Percentiles rank a stretch among this genome's conserved stretches.
phyloP scores from a whole-genome alignment of 92 coral and sea anemone species.

The Scolanthus callimorphus region DNA sequence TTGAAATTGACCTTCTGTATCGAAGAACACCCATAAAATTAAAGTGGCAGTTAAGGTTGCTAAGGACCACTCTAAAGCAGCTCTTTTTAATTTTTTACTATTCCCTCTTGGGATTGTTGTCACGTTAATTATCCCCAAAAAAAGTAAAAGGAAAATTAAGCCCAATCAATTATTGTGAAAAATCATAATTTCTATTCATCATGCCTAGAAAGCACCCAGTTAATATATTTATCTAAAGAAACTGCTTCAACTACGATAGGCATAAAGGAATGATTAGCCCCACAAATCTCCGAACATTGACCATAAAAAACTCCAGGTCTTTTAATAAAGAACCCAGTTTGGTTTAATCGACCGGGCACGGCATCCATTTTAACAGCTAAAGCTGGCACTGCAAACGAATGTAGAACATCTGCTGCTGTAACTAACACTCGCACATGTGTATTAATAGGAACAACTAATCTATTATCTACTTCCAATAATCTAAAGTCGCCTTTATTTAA shows the following conservation, averaged over 20 bases:
- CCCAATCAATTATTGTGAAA: constrained; percentile 50
- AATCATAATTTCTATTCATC: constrained; percentile 8
- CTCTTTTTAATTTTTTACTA: constrained; percentile 59
- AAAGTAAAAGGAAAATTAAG: constrained; percentile 67
- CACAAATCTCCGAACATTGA: constrained; percentile 86
- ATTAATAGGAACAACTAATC: constrained; percentile 64
- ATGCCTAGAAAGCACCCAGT: constrained; percentile 39
- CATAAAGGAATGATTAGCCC: constrained; percentile 83
- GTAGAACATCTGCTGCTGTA: constrained; percentile 82
- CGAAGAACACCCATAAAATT: constrained; percentile 75
- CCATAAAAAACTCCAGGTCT: constrained; percentile 84
- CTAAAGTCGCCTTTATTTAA: constrained; percentile 64
- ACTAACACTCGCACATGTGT: constrained; percentile 71
- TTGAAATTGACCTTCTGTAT: constrained; percentile 80
- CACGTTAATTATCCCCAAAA: constrained; percentile 67
- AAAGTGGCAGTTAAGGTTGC: constrained; percentile 74
- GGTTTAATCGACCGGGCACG: constrained; percentile 81
- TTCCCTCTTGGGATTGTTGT: constrained; percentile 65
- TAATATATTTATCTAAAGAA: constrained; percentile 46
- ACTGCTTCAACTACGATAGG: constrained; percentile 77
- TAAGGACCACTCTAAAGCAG: constrained; percentile 82
- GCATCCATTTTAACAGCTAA: constrained; percentile 82
- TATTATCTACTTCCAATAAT: constrained; percentile 67
- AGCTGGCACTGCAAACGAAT: constrained; percentile 81
- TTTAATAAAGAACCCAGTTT: constrained; percentile 64